These are phyloP conservation scores for Lophotriccus pileatus DNA, from an alignment of 2,797 vertebrate species.

Conservation along the genomic window DNA sequence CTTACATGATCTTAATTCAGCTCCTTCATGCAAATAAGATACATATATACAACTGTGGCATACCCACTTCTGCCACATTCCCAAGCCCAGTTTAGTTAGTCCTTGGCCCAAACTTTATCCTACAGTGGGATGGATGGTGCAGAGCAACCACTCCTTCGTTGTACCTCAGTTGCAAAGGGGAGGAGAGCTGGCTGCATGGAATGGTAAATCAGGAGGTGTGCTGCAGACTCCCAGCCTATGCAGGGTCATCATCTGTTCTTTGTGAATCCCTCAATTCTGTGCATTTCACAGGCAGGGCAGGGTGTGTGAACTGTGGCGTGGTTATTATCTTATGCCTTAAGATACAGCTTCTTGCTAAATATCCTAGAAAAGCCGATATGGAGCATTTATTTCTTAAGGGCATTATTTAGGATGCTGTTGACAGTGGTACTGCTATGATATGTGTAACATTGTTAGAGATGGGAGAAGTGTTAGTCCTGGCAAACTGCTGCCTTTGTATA, in stretches of 20 bases:
- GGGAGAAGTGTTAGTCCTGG: not conserved
- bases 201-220: not conserved
- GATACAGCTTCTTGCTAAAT: not conserved
- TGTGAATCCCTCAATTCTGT: too few species aligned
- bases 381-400: not conserved
- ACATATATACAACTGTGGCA: not conserved
- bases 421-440: not conserved
- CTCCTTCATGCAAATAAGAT: not conserved
- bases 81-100: not conserved
- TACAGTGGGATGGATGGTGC: not conserved
- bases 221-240: too few species aligned
- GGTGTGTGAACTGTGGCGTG: not conserved
- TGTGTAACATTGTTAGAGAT: not conserved
- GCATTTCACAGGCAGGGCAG: accelerated
- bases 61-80: not conserved
- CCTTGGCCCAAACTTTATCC: not conserved
- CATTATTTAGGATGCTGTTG: not conserved
- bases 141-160: not conserved
- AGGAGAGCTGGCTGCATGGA: not conserved
- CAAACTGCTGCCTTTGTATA: not conserved
- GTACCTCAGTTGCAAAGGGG: not conserved
- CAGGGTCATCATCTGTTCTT: not conserved
- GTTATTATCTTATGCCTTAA: not conserved
- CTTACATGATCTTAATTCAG: not conserved
- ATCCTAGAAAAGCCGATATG: not conserved